Conservation (phyloP, 2,888 invertebrate genomes). For the Parnassius orleans region DNA sequence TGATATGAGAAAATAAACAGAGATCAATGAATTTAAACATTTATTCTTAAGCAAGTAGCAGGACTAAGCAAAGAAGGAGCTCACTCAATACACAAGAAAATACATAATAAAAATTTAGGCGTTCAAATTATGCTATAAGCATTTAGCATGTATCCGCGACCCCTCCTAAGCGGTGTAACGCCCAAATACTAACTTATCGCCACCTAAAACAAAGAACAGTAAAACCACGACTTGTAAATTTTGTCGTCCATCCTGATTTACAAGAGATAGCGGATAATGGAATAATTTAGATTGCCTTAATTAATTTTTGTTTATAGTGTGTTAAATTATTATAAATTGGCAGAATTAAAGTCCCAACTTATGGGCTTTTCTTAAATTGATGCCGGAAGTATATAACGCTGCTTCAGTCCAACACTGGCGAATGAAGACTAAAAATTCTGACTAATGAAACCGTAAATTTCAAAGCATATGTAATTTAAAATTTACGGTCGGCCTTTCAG, state of each 20-base stretch:
- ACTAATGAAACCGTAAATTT: too few species aligned
- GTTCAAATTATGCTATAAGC: slow-evolving; percentile 7
- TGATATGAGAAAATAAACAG: slow-evolving; percentile 3
- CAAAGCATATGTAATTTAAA: too few species aligned
- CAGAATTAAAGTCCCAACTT: too few species aligned
- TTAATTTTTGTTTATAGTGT: too few species aligned
- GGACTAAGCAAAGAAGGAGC: slow-evolving; percentile 11
- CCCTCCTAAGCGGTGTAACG: slow-evolving; percentile 35
- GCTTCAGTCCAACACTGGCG: too few species aligned
- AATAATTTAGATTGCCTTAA: too few species aligned
- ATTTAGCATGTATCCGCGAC: slow-evolving; percentile 21
- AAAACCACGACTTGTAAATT: slow-evolving; percentile 66
- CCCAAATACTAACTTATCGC: slow-evolving; percentile 68
- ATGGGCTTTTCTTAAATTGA: too few species aligned
- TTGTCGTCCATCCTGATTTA: slow-evolving; percentile 40
- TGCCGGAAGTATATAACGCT: too few species aligned
- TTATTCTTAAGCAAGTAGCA: slow-evolving; percentile 11
- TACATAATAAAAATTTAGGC: slow-evolving; percentile 14
- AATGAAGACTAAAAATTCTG: too few species aligned
- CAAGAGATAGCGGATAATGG: slow-evolving; percentile 35
- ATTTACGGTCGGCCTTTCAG: too few species aligned
- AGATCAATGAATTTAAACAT: slow-evolving; percentile 10
- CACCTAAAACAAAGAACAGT: slow-evolving; percentile 67
- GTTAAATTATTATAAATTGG: too few species aligned
- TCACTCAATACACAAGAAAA: slow-evolving; percentile 13